Evolutionary conservation across 2,888 invertebrate species (phyloP).

Genomic region (Caenorhabditis sp.): DNA sequence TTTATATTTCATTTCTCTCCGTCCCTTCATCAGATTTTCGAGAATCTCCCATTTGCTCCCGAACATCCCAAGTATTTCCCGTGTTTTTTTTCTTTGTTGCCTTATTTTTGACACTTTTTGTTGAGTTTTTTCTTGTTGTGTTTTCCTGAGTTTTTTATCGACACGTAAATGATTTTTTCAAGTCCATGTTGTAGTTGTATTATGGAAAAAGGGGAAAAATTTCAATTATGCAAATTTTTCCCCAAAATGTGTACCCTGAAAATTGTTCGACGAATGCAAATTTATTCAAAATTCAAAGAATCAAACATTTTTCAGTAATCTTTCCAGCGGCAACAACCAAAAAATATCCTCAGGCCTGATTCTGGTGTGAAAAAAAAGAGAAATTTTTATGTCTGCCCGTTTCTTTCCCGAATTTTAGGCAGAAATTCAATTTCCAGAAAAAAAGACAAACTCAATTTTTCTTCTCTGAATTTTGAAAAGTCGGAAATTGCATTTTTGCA

Average conservation of each 20-base stretch:
- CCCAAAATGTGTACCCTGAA: neutral
- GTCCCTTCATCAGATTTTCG: neutral
- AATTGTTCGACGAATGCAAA: neutral
- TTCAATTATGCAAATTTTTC: neutral
- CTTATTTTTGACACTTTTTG: neutral
- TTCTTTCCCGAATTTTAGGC: neutral
- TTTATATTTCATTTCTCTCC: neutral
- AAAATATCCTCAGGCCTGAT: neutral
- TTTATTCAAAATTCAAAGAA: too few relatives aligned
- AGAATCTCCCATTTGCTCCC: neutral
- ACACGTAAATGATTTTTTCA: neutral
- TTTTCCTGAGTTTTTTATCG: neutral
- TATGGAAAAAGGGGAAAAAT: neutral
- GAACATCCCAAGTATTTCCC: neutral
- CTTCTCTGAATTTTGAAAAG: neutral
- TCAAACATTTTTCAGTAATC: too few relatives aligned
- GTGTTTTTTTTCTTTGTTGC: neutral
- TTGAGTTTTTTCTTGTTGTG: neutral
- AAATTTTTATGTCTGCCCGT: neutral
- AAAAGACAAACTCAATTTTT: constrained; percentile 10
- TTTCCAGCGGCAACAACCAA: too few relatives aligned
- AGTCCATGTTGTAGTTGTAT: neutral
- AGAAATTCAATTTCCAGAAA: constrained; percentile 8
- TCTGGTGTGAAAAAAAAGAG: neutral
- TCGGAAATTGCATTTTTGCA: neutral